Evolutionary conservation across 2,113 vertebrate genomes (phyloP).

Genomic region (Rattus rattus): DNA sequence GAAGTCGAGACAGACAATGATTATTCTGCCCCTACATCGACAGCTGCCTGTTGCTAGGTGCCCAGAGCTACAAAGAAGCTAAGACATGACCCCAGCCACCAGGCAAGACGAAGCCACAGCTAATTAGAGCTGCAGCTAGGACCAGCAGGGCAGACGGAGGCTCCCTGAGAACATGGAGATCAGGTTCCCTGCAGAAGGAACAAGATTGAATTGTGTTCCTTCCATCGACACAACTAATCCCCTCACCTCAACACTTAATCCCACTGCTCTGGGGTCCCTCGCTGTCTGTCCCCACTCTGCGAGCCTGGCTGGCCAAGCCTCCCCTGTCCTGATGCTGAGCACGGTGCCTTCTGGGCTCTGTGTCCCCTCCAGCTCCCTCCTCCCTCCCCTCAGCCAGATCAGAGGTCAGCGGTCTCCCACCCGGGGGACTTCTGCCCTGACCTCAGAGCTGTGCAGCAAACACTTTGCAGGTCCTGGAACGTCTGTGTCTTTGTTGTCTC

Average conservation of each 20-base stretch:
- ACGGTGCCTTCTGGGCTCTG: neutral
- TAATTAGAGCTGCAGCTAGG: constrained; percentile 60
- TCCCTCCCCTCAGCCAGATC: neutral
- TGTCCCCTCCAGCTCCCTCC: neutral
- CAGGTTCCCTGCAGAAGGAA: constrained; percentile 51
- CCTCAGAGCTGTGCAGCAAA: neutral
- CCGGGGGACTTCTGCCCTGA: neutral
- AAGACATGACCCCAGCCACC: constrained; percentile 24
- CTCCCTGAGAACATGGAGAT: constrained; percentile 56
- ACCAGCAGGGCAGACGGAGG: constrained; percentile 27
- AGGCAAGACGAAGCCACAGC: constrained; percentile 56
- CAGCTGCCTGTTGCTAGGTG: constrained; percentile 64
- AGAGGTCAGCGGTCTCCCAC: neutral
- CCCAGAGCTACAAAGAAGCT: constrained; percentile 13
- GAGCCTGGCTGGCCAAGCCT: neutral
- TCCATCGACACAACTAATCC: constrained; percentile 63
- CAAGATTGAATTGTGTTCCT: constrained; percentile 57
- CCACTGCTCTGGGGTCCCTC: neutral
- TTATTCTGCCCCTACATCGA: constrained; percentile 51
- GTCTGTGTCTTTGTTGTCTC: neutral
- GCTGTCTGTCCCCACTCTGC: neutral
- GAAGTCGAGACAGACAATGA: constrained; percentile 59
- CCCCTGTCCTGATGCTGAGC: neutral
- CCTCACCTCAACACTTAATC: constrained; percentile 63
- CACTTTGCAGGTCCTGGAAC: neutral